phyloP scores from a whole-genome alignment of 2,888 invertebrate species.

The Metacarcinus magister region DNA sequence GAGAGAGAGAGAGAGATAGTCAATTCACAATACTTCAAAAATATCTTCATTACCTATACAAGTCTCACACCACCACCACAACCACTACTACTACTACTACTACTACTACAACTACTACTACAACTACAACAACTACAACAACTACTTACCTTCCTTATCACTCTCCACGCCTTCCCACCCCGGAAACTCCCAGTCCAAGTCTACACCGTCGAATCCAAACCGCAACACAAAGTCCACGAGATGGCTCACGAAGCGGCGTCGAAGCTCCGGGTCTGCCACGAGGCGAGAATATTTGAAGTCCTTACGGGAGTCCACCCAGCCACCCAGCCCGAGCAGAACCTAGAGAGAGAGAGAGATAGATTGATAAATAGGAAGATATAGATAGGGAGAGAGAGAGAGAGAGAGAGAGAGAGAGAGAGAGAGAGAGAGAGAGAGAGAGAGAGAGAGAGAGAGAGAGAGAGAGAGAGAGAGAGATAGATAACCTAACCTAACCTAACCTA shows the following conservation, averaged over 20 bases:
- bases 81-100: background rate
- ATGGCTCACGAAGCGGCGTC: constrained; percentile 38
- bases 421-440: constrained; percentile 49
- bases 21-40: background rate
- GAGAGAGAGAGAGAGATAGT: background rate
- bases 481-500: background rate
- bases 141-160: constrained; percentile 80
- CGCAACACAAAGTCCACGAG: constrained; percentile 50
- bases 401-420: background rate
- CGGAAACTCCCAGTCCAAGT: constrained; percentile 75
- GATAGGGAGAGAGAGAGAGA: background rate
- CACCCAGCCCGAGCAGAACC: constrained; percentile 68
- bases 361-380: no score
- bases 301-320: constrained; percentile 71
- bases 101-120: no score
- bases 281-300: constrained; percentile 64
- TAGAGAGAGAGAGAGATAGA: background rate
- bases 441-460: background rate
- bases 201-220: constrained; percentile 66
- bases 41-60: no score
- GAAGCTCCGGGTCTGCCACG: background rate
- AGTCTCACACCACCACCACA: background rate
- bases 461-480: background rate
- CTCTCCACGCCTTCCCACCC: constrained; percentile 84
- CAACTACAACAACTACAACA: background rate